Conservation (phyloP, 2,113 vertebrate genomes). For the Mus spicilegus region DNA sequence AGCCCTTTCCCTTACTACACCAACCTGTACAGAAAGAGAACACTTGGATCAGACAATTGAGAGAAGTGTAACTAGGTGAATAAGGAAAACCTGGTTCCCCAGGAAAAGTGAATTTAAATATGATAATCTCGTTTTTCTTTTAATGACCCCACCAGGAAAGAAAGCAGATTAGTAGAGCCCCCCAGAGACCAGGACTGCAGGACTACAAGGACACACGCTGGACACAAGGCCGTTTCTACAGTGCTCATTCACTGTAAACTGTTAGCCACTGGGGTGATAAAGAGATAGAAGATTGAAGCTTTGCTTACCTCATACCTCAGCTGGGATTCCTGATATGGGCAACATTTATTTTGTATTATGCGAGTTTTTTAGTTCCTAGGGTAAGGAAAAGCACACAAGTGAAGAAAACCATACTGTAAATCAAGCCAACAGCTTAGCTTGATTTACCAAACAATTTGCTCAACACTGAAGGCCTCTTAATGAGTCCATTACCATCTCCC, state of each 20-base stretch:
- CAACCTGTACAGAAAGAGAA: background rate
- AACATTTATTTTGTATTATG: constrained; percentile 2
- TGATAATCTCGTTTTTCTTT: constrained; percentile 4
- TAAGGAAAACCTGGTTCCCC: constrained; percentile 2
- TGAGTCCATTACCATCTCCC: background rate
- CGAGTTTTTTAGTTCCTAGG: background rate
- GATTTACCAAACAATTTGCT: background rate
- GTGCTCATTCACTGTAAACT: background rate
- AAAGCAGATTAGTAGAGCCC: background rate
- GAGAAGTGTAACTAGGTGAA: background rate
- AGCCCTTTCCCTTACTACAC: background rate
- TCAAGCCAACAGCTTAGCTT: background rate
- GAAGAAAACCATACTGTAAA: background rate
- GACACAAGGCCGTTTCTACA: background rate
- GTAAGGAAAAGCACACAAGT: background rate
- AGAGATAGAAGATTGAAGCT: constrained; percentile 26
- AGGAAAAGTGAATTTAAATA: constrained; percentile 16
- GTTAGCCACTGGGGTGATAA: background rate
- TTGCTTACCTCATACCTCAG: background rate
- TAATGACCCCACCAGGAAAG: background rate
- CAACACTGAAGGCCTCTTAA: background rate
- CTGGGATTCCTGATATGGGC: background rate
- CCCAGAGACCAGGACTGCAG: background rate
- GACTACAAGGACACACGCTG: background rate
- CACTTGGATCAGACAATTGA: background rate